These are phyloP conservation scores for Stigmatopora argus DNA, from an alignment of 2,113 vertebrate species.

Conservation along the genomic window DNA sequence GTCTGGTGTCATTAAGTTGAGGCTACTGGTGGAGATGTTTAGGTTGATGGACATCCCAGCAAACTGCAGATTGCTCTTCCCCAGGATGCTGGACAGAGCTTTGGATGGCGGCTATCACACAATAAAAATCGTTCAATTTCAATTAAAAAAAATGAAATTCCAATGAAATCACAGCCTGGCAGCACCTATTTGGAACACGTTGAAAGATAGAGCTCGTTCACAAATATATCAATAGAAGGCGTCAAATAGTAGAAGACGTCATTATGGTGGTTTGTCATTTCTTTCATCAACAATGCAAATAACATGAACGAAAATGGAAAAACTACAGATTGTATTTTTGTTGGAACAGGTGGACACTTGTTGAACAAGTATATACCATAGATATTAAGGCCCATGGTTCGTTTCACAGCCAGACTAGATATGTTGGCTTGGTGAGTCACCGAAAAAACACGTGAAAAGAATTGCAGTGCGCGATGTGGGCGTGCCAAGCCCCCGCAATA, in stretches of 20 bases:
- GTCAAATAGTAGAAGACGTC: constrained; percentile 5
- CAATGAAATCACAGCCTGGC: too few relatives aligned
- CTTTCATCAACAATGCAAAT: constrained; percentile 11
- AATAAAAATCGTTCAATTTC: constrained; percentile 6
- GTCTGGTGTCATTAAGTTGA: constrained; percentile 93
- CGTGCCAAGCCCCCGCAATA: constrained; percentile 56
- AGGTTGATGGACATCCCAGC: constrained; percentile 93
- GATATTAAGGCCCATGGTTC: constrained; percentile 43
- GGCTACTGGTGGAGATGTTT: constrained; percentile 94
- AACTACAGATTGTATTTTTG: constrained; percentile 29
- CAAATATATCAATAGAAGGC: neutral
- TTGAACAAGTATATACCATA: constrained; percentile 41
- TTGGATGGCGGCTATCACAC: constrained; percentile 84
- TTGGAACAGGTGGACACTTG: constrained; percentile 45
- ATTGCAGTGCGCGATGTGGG: constrained; percentile 61
- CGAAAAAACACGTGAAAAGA: constrained; percentile 60
- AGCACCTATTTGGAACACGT: too few relatives aligned
- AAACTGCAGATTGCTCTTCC: constrained; percentile 97
- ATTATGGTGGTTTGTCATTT: constrained; percentile 2
- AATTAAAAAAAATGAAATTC: too few relatives aligned
- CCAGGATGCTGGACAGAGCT: constrained; percentile 87
- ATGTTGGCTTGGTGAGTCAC: constrained; percentile 73
- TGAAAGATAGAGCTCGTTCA: too few relatives aligned
- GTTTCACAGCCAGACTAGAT: constrained; percentile 63
- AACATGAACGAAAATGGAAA: constrained; percentile 14